phyloP scores from a whole-genome alignment of 1,140 invertebrate genomes.

The Zaprionus kolodkinae region DNA sequence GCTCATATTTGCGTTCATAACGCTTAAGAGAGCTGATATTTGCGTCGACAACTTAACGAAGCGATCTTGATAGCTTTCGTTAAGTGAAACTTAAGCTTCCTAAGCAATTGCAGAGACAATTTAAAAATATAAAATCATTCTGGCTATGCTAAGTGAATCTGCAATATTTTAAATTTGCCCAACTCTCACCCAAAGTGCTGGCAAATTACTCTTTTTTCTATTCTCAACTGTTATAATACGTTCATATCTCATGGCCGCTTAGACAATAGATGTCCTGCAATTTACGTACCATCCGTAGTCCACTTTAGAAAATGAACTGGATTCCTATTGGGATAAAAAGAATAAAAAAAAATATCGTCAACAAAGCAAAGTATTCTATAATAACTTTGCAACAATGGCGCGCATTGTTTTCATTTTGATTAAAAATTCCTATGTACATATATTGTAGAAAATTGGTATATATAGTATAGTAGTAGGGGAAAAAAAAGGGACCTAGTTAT shows the following conservation, averaged over 20 bases:
- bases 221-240: constrained; percentile 13
- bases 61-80: no score
- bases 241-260: constrained; percentile 27
- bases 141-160: not conserved
- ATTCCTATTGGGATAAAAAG: constrained; percentile 5
- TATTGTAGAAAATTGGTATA: constrained; percentile 68
- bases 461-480: constrained; percentile 17
- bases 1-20: no score
- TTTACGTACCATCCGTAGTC: constrained; percentile 26
- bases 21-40: no score
- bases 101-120: no score
- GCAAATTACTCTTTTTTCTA: not conserved
- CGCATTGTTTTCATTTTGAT: constrained; percentile 80
- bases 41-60: no score
- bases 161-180: not conserved
- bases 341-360: constrained; percentile 20
- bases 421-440: constrained; percentile 61
- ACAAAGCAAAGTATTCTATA: constrained; percentile 74
- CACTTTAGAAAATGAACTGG: constrained; percentile 69
- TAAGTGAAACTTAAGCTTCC: no score
- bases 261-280: constrained; percentile 59
- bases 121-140: no score
- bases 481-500: constrained; percentile 62
- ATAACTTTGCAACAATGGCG: constrained; percentile 72
- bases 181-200: not conserved